A percentile compares a stretch with the other conserved stretches of the same genome.
These are phyloP conservation scores for Siniperca chuatsi DNA, from an alignment of 2,113 vertebrate genomes.

Conservation along the genomic window DNA sequence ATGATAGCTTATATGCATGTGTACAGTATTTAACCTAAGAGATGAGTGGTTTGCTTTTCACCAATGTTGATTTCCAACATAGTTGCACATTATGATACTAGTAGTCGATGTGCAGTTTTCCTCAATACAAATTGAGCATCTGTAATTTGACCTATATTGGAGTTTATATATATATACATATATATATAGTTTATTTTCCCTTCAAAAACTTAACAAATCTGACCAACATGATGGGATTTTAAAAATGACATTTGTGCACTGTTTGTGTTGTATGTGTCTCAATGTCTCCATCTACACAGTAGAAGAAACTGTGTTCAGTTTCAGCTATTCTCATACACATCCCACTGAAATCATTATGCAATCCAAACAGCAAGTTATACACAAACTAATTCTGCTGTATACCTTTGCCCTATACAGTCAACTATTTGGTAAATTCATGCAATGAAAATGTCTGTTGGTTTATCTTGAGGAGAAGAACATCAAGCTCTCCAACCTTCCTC, in stretches of 20 bases:
- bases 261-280: neutral
- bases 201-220: neutral
- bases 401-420: neutral
- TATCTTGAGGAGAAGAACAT: neutral
- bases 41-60: neutral
- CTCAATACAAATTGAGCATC: neutral
- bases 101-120: neutral
- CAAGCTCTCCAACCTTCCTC: neutral
- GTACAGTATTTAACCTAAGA: neutral
- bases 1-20: neutral
- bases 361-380: neutral
- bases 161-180: neutral
- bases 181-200: neutral
- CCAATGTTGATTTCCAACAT: neutral
- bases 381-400: neutral
- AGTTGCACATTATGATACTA: neutral
- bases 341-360: conserved; percentile 11
- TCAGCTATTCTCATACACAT: neutral
- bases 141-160: neutral
- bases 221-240: neutral
- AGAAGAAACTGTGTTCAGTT: neutral
- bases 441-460: neutral
- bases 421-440: neutral
- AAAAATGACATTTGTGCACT: neutral
- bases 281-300: neutral